A percentile compares a stretch with the other conserved stretches of the same genome.
Conservation (phyloP, 2,797 vertebrate species). For the Hippoglossus hippoglossus region DNA sequence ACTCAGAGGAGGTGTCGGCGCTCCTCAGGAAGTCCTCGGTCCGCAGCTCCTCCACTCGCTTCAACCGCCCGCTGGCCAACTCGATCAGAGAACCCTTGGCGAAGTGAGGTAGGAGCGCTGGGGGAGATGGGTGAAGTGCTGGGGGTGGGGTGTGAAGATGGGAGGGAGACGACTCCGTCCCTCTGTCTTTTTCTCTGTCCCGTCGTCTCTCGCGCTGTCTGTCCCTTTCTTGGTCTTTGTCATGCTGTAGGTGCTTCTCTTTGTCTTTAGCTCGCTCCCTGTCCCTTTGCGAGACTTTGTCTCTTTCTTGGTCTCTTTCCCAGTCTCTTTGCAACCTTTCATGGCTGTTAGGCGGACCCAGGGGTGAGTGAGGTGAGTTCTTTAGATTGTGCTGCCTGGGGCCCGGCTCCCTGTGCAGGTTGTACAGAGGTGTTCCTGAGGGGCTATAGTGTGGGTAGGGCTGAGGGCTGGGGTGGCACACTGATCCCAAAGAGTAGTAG, state of each 20-base stretch:
- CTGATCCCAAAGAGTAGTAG: conserved; percentile 83
- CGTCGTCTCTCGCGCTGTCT: conserved; percentile 61
- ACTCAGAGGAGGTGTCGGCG: conserved; percentile 84
- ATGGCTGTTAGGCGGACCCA: conserved; percentile 78
- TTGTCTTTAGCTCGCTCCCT: conserved; percentile 64
- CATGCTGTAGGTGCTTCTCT: conserved; percentile 65
- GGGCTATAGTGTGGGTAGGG: conserved; percentile 76
- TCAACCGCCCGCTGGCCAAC: conserved; percentile 82
- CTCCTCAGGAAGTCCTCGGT: conserved; percentile 86
- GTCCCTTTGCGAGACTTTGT: conserved; percentile 57
- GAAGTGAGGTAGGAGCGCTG: conserved; percentile 88
- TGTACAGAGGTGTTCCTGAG: conserved; percentile 78
- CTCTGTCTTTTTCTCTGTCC: conserved; percentile 65
- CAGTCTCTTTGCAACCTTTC: conserved; percentile 68
- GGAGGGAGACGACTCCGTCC: conserved; percentile 66
- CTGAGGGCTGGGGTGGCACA: conserved; percentile 70
- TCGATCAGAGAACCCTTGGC: conserved; percentile 88
- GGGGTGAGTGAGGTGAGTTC: conserved; percentile 78
- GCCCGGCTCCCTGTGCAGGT: conserved; percentile 73
- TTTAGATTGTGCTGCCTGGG: conserved; percentile 71
- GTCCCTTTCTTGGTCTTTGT: conserved; percentile 74
- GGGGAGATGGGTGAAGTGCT: conserved; percentile 64
- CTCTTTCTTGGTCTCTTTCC: conserved; percentile 68
- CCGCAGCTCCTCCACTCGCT: conserved; percentile 85
- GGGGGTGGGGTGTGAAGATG: conserved; percentile 56